These are phyloP conservation scores for Astropecten irregularis DNA, from an alignment of 53 echinoderm and acorn worm species.

Conservation along the genomic window DNA sequence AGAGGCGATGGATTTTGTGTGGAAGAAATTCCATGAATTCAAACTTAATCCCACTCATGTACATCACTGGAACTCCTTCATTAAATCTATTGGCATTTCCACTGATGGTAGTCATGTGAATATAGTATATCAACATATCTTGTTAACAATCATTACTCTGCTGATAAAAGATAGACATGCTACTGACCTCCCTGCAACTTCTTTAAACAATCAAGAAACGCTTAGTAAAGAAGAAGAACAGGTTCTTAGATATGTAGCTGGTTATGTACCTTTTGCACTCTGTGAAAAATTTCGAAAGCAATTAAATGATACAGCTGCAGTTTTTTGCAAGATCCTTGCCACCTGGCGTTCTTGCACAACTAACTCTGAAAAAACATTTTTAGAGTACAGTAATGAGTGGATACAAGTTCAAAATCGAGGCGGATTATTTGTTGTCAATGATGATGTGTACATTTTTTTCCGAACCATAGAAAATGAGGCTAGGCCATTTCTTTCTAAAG, in stretches of 20 bases:
- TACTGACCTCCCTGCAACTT: not conserved
- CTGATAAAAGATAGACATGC: not conserved
- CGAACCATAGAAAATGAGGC: not conserved
- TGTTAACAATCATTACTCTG: not conserved
- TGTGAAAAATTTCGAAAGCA: not conserved
- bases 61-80: not conserved
- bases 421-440: not conserved
- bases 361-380: not conserved
- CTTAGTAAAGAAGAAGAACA: slow-evolving; percentile 17
- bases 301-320: not conserved
- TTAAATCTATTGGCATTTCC: not conserved
- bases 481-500: not conserved
- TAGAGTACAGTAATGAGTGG: not conserved
- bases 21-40: not conserved
- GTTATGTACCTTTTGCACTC: slow-evolving; percentile 10
- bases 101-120: not conserved
- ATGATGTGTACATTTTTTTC: slow-evolving; percentile 8
- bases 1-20: not conserved
- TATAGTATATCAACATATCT: not conserved
- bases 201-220: not conserved
- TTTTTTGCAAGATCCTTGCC: not conserved
- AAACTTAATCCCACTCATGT: not conserved
- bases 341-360: not conserved
- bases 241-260: slow-evolving; percentile 13
- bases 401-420: slow-evolving; percentile 16